Evolutionary conservation across 2,797 vertebrate species (phyloP), one percentile per base, ranked within the genome.

Genomic region (Anabas testudineus): DNA sequence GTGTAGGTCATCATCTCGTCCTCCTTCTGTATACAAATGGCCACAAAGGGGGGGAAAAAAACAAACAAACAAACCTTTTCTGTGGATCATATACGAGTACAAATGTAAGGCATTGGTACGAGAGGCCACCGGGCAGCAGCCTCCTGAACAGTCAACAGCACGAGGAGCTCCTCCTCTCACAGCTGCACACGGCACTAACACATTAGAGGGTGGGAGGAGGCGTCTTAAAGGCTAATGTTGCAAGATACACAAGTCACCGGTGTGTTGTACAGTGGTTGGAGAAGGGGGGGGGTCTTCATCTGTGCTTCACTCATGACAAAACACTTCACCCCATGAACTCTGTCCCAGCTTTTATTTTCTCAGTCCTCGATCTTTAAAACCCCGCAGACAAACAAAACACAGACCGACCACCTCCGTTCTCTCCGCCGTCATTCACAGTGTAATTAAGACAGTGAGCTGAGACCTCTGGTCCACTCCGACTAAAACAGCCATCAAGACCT

Each of bases 91-190:
- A 76, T 70, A 82, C 70, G 62, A 74, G 64, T 87, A 88, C 55
- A 91, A 91, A 91, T 84, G 84, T 90, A 91, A 93, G 86, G 88
- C 90, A 91, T 90, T 56, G 75, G 69, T 88, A 79, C 74, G 78
- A 84, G 84, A 81, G 83, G 84, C 78, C 77, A 61, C 77, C 36
- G 60, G 55, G 62, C n/a, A 55, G 62, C n/a, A 15, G 48, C 61
- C 67, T 67, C 49, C 57, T 58, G 45, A 58, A 64, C 76, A 68
- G 69, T 78, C 76, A 53, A 58, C 58, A 75, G 63, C 54, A 78
- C 28, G 26, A 67, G 49, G 76, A 69, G 67, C 37, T 73, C 54
- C 45, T 76, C 80, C 80, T 74, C 72, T 86, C 49, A 48, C 73
- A 67, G 76, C 72, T 71, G 78, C 49, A 76, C 69, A 81, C 64